phyloP scores from a whole-genome alignment of 1,140 invertebrate genomes.

The Gryllus bimaculatus region DNA sequence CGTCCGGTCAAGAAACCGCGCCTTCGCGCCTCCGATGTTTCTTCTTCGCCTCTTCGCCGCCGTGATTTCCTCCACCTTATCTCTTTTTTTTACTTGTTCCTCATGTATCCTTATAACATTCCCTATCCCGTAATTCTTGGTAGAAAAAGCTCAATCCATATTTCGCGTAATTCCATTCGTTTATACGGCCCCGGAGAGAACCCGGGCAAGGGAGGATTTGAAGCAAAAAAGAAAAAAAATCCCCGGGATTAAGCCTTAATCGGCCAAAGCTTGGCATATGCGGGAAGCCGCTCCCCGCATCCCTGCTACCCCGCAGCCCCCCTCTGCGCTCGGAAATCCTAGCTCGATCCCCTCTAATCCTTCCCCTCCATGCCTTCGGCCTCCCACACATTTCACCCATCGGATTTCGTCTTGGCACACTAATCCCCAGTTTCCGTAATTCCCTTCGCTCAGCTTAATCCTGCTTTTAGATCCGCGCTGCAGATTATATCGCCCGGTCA shows the following conservation, averaged over 20 bases:
- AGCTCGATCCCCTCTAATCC: conserved; percentile 22
- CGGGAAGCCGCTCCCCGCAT: conserved; percentile 1
- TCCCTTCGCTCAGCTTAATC: conserved; percentile 41
- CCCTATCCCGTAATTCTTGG: conserved; percentile 11
- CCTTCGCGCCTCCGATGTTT: background rate
- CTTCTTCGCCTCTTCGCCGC: background rate
- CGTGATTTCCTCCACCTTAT: background rate
- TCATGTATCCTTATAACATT: conserved; percentile 8
- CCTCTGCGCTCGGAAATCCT: conserved; percentile 16
- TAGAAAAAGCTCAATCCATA: conserved; percentile 14
- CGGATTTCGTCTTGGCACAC: conserved; percentile 26
- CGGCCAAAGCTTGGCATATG: conserved; percentile 13
- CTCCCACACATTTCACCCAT: conserved; percentile 18
- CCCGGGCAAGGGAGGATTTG: conserved; percentile 6
- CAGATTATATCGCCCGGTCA: conserved; percentile 7
- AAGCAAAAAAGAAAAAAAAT: conserved; percentile 14
- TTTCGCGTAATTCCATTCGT: conserved; percentile 15
- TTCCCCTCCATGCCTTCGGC: conserved; percentile 1
- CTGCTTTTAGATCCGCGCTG: conserved; percentile 32
- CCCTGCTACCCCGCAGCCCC: conserved; percentile 6
- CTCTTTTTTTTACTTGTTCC: background rate
- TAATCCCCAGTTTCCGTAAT: conserved; percentile 41
- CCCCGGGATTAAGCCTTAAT: conserved; percentile 17
- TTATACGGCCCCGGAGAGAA: conserved; percentile 7
- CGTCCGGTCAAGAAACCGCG: background rate